Base-by-base conservation (phyloP, 2,888 invertebrate species). In the Leucophenga maculata region DNA sequence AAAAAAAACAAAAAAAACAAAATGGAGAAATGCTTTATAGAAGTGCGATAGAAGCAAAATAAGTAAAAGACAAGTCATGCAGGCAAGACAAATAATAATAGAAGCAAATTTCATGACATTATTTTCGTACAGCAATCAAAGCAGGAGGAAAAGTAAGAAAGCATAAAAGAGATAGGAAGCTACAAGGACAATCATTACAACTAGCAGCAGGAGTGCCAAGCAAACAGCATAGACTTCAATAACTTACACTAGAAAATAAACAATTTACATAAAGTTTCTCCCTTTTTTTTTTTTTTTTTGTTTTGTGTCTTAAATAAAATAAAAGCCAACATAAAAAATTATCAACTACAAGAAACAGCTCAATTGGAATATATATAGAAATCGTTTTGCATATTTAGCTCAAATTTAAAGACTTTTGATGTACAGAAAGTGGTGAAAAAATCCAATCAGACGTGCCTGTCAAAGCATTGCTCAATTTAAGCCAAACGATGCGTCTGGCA, bases 241-340 rank as follows among this genome's bases (percentile, higher is more conserved):
- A 26, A 26, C 26, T 26, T 26, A 22, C 69, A 57, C 26, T 57
- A 50, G 39, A 68, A 31, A 62, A 62, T 69, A 72, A 72, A 72
- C 65, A 60, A 72, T 72, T 69, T 72, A 66, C 69, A 72, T 72
- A 69, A 72, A 57, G 48, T 69, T 67, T 65, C 65, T 67, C 2
- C 44, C 26, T 26, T 26, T 3, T 26, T 26, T 26, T 26, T 26
- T 26, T 26, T 4, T 26, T 26, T 4, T 26, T 26, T 4, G 26
- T 4, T 26, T 2, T 26, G 2, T 4, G 2, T 26, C 26, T 26
- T 3, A 26, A 26, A 26, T 26, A 64, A 14, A 46, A 22, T 48
- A 31, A 48, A 26, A 8, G 22, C 18, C n/a, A 6, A 46, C 14
- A n/a, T 44, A 59, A 65, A 59, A 65, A 48, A 14, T 11, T 13